Base-by-base conservation (phyloP, 2,888 invertebrate genomes). In the Azorinus chamasolen region DNA sequence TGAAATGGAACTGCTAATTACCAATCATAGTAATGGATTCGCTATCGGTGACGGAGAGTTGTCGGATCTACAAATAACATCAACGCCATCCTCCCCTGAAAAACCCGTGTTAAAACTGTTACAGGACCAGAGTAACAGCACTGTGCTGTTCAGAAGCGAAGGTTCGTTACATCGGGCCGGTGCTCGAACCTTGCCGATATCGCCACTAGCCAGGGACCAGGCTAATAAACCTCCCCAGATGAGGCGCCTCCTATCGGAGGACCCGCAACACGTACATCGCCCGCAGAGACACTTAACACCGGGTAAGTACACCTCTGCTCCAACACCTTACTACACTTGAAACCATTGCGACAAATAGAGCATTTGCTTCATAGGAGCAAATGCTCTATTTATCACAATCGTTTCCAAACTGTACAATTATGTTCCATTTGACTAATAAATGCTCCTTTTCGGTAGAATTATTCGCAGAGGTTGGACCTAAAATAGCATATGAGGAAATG, bases 121-220 rank as follows among this genome's bases (percentile, higher is more conserved):
- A 6, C 45, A 55, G 25, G 50, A 45, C 10, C 41, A 39, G 1
- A 45, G 54, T 14, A 46, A 51, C n/a, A 16, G 51, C 5, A 51
- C 61, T 3, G 12, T 57, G 18, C 43, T 80, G 18, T 76, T 76
- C 63, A 50, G 72, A 14, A 69, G 78, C 22, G 79, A 76, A 2
- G 74, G 71, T 16, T 68, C 77, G 10, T 53, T 80, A 12, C 53
- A 66, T 41, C 27, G 16, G 22, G 51, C 22, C 14, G 27, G 25
- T n/a, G 62, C 66, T 55, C 66, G 39, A 37, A 73, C 66, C n/a
- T 27, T 37, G 18, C 64, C 45, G 0, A 65, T 51, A 18, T 73
- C 72, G 48, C 71, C 71, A 22, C 66, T 79, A n/a, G 61, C 77
- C 6, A 24, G 77, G 54, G 78, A 76, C 16, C 37, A 48, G n/a